Evolutionary conservation across 2,797 vertebrate genomes (phyloP).

Genomic region (Microcaecilia unicolor): DNA sequence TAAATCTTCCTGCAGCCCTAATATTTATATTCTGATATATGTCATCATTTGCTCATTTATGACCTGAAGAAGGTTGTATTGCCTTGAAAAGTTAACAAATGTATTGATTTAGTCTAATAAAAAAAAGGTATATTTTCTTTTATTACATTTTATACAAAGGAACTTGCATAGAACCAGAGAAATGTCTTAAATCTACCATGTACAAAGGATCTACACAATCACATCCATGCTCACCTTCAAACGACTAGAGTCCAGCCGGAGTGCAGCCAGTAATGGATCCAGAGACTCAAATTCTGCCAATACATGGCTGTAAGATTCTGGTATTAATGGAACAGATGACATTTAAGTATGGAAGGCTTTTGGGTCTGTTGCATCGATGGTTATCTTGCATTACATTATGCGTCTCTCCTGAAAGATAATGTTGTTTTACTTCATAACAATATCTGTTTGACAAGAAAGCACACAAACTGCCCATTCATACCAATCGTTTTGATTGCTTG

Average conservation of each 20-base stretch:
- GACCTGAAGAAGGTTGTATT: neutral
- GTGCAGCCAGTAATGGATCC: conserved; percentile 77
- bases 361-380: too few relatives aligned
- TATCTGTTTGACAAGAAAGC: too few relatives aligned
- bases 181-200: neutral
- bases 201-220: neutral
- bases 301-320: conserved; percentile 74
- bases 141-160: neutral
- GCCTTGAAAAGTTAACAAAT: too few relatives aligned
- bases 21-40: too few relatives aligned
- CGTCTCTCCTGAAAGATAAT: too few relatives aligned
- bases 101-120: too few relatives aligned
- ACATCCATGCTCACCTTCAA: conserved; percentile 69
- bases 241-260: conserved; percentile 85
- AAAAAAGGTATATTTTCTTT: too few relatives aligned
- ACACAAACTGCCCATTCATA: too few relatives aligned
- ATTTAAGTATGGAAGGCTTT: conserved; percentile 37
- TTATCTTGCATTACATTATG: too few relatives aligned
- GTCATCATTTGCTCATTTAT: neutral
- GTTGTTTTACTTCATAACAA: too few relatives aligned
- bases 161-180: neutral
- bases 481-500: too few relatives aligned
- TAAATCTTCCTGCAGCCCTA: too few relatives aligned
- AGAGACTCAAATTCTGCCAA: conserved; percentile 86
- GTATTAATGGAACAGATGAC: conserved; percentile 58